These are phyloP conservation scores for Noturus placidus DNA, from an alignment of 2,113 vertebrate species.

Conservation along the genomic window DNA sequence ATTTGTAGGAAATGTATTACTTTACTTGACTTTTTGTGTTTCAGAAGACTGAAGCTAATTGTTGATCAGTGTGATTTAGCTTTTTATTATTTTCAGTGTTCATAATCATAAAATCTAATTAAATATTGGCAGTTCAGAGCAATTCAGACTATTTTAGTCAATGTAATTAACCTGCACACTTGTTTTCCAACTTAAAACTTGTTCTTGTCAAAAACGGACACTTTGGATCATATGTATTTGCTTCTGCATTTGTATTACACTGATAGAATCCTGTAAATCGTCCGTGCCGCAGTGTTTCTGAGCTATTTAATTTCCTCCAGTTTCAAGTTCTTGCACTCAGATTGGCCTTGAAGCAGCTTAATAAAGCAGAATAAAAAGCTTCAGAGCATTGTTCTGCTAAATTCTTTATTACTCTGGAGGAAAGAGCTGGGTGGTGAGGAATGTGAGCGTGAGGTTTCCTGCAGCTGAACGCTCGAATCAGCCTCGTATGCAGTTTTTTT, in stretches of 20 bases:
- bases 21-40: background rate
- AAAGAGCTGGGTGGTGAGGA: slow-evolving; percentile 23
- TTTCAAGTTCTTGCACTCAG: background rate
- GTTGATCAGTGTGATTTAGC: background rate
- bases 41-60: background rate
- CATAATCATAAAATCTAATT: background rate
- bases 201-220: background rate
- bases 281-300: background rate
- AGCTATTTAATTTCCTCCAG: background rate
- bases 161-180: background rate
- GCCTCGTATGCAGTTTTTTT: background rate
- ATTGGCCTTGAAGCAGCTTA: background rate
- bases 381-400: slow-evolving; percentile 20
- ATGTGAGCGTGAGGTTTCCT: slow-evolving; percentile 31
- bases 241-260: background rate
- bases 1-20: background rate
- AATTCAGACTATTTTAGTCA: background rate
- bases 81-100: background rate
- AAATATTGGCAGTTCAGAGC: background rate
- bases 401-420: background rate
- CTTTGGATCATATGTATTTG: background rate
- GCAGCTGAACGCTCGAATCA: background rate
- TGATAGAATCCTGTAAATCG: background rate
- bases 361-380: no score
- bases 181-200: background rate